Base-by-base conservation (phyloP, 2,113 vertebrate species). In the Heterotilapia buettikoferi region DNA sequence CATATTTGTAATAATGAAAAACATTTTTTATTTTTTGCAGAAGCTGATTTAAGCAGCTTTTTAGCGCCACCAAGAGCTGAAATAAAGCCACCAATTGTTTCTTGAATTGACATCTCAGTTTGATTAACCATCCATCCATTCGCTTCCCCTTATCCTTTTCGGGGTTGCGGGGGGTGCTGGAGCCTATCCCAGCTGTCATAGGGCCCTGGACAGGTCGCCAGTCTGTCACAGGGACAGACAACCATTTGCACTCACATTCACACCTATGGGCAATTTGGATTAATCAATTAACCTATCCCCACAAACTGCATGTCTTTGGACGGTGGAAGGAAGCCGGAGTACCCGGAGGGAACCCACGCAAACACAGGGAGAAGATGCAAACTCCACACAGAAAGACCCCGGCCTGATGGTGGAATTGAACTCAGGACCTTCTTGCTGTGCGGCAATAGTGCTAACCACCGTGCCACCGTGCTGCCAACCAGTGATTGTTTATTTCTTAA, bases 361-460 rank as follows among this genome's bases (percentile, higher is more conserved):
- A 59, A 59, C 56, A 59, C 26, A 16, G 26, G 26, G 26, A 59
- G 26, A 31, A 59, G 2, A 59, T 31, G 26, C 26, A 59, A 4
- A 59, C 26, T 59, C 56, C 26, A 59, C 57, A 59, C 57, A 59
- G 56, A 59, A 59, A 29, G 3, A 59, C 13, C 56, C 26, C 1
- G 2, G 14, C 57, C 14, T 18, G 5, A 26, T 31, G 26, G 14
- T 61, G 26, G 57, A 61, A 31, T 18, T 61, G 57, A 61, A 61
- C 57, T 31, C 57, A 18, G 57, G 57, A 61, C 57, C 57, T 31
- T 61, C 14, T 61, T 31, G 14, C 57, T 61, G 57, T 61, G 57
- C 3, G 1, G 57, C 26, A 61, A 61, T 18, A 61, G 57, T 61
- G 14, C 26, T 18, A 31, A 18, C 57, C 26, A 31, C 56, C 1